phyloP scores from a whole-genome alignment of 2,888 invertebrate genomes.

The Uloborus plumipes region DNA sequence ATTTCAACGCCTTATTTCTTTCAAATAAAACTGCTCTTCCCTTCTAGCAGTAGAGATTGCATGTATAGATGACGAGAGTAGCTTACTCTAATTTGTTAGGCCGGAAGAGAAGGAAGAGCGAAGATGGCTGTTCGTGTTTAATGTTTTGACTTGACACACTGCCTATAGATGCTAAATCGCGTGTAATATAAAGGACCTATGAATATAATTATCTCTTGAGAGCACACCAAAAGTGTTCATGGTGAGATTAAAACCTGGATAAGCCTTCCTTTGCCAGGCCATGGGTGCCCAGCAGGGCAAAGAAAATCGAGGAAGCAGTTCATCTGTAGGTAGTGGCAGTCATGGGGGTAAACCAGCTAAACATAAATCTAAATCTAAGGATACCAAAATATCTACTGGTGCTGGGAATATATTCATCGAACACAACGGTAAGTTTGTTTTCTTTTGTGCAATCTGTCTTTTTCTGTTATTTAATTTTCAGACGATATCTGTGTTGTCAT shows the following conservation, averaged over 20 bases:
- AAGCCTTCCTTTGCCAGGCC: conserved; percentile 48
- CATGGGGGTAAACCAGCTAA: conserved; percentile 63
- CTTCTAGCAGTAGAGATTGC: too few species aligned
- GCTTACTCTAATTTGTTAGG: conserved; percentile 39
- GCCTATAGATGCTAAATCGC: conserved; percentile 17
- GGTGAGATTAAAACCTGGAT: conserved; percentile 60
- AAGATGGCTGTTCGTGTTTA: conserved; percentile 60
- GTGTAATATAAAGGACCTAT: not conserved
- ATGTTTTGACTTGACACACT: conserved; percentile 47
- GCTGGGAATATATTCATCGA: conserved; percentile 91
- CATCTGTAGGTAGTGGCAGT: conserved; percentile 67
- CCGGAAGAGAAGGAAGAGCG: conserved; percentile 60
- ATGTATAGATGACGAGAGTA: conserved; percentile 22
- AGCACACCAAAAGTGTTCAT: conserved; percentile 31
- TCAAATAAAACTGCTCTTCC: too few species aligned
- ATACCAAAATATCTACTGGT: conserved; percentile 80
- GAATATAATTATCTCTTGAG: conserved; percentile 30
- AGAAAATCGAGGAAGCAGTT: conserved; percentile 74
- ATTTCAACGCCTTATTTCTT: too few species aligned
- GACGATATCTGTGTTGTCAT: too few species aligned
- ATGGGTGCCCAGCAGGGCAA: conserved; percentile 97
- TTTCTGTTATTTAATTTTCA: too few species aligned
- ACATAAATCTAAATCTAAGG: conserved; percentile 65
- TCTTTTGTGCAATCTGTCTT: too few species aligned
- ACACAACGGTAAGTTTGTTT: conserved; percentile 84